Conservation (phyloP, 2,797 vertebrate species). For the Clarias fuscus region DNA sequence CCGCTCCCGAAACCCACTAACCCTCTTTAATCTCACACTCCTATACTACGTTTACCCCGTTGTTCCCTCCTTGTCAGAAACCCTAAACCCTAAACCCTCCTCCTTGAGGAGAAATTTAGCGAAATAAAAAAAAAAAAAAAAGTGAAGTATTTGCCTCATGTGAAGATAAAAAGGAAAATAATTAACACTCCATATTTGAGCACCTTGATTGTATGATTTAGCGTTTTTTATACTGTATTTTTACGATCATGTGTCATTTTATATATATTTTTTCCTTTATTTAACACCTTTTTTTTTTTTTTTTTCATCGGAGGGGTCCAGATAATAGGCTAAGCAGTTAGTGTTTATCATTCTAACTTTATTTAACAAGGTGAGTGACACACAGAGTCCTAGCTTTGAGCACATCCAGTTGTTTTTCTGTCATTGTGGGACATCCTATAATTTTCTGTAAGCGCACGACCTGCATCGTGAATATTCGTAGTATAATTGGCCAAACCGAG, state of each 20-base stretch:
- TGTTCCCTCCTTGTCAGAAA: conserved; percentile 52
- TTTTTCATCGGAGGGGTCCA: conserved; percentile 55
- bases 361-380: conserved; percentile 47
- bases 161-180: conserved; percentile 65
- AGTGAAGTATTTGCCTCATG: conserved; percentile 67
- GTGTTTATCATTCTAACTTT: conserved; percentile 47
- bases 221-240: conserved; percentile 68
- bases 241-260: conserved; percentile 64
- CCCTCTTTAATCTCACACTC: conserved; percentile 40
- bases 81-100: conserved; percentile 30
- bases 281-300: conserved; percentile 58
- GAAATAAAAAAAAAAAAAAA: conserved; percentile 51
- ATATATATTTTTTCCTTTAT: conserved; percentile 59
- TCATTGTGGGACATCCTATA: not conserved
- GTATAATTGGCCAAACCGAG: not conserved
- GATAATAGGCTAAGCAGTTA: conserved; percentile 53
- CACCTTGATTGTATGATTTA: conserved; percentile 75
- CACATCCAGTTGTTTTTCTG: conserved; percentile 11
- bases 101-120: conserved; percentile 67
- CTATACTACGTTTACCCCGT: conserved; percentile 46
- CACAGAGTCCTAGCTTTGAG: conserved; percentile 22
- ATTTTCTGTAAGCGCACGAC: not conserved
- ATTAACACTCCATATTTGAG: conserved; percentile 72
- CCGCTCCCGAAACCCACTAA: conserved; percentile 60
- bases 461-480: not conserved